These are phyloP conservation scores for Aspidiotus rigidus DNA, from an alignment of 2,888 invertebrate species.

Conservation along the genomic window DNA sequence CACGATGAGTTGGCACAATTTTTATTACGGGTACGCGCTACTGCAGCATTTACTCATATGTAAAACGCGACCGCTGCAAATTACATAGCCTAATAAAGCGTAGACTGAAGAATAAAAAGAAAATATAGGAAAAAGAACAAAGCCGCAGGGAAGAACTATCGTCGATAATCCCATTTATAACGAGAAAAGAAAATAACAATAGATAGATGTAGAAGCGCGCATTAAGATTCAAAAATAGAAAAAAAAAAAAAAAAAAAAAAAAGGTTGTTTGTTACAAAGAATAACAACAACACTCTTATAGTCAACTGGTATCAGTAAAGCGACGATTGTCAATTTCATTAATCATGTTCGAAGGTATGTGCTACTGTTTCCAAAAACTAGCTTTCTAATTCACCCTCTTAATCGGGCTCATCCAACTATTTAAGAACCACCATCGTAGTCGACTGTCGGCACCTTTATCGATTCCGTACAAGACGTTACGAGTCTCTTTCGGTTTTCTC, in stretches of 20 bases:
- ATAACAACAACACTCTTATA: slow-evolving; percentile 4
- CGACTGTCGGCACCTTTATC: too few relatives aligned
- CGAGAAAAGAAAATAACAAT: slow-evolving; percentile 17
- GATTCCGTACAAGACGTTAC: too few relatives aligned
- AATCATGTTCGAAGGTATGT: slow-evolving; percentile 29
- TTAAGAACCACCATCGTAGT: too few relatives aligned
- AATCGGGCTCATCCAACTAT: too few relatives aligned
- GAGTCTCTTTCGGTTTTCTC: too few relatives aligned
- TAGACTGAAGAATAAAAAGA: not conserved
- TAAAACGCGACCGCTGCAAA: slow-evolving; percentile 1
- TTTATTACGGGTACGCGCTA: not conserved
- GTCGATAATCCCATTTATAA: not conserved
- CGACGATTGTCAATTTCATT: slow-evolving; percentile 27
- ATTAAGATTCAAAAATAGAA: too few relatives aligned
- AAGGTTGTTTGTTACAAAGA: slow-evolving; percentile 9
- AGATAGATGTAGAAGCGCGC: slow-evolving; percentile 1
- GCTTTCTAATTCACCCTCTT: too few relatives aligned
- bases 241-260: too few relatives aligned
- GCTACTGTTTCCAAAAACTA: slow-evolving; percentile 13
- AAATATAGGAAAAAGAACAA: not conserved
- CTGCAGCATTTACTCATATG: not conserved
- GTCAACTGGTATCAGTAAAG: slow-evolving; percentile 14
- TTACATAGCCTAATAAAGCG: not conserved
- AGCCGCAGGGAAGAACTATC: too few relatives aligned
- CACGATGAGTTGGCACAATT: slow-evolving; percentile 26